These are phyloP conservation scores for Apogon hyalosoma DNA, from an alignment of 2,797 vertebrate species.

Conservation along the genomic window DNA sequence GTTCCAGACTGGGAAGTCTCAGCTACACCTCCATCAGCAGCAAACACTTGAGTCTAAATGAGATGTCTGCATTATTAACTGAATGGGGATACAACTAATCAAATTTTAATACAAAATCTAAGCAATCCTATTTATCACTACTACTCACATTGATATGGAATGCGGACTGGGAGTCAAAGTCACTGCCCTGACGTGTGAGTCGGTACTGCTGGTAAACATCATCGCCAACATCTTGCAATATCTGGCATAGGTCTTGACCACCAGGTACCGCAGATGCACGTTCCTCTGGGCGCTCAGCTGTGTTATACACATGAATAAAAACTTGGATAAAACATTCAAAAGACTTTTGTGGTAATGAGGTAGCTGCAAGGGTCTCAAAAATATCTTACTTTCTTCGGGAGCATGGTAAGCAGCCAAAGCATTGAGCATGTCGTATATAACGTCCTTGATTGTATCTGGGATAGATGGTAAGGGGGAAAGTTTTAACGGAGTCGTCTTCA, in stretches of 20 bases:
- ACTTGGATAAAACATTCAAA: constrained; percentile 11
- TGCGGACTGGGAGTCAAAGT: constrained; percentile 93
- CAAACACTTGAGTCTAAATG: constrained; percentile 91
- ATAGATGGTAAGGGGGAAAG: constrained; percentile 91
- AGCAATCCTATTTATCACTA: neutral
- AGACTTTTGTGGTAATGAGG: neutral
- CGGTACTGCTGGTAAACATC: constrained; percentile 95
- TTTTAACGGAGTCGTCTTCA: constrained; percentile 95
- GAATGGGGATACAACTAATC: constrained; percentile 12
- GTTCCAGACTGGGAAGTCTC: constrained; percentile 91
- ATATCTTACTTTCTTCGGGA: constrained; percentile 91
- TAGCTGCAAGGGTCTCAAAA: neutral
- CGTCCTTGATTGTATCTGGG: constrained; percentile 96
- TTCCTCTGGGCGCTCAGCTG: constrained; percentile 90
- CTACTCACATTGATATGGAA: constrained; percentile 93
- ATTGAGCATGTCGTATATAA: constrained; percentile 97
- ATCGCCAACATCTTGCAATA: constrained; percentile 93
- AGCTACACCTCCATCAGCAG: constrained; percentile 89
- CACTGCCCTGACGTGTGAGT: constrained; percentile 91
- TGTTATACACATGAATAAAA: constrained; percentile 11
- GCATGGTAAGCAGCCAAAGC: constrained; percentile 95
- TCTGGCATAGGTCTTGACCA: constrained; percentile 92
- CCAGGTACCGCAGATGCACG: constrained; percentile 80
- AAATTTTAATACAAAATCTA: neutral
- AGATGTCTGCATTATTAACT: constrained; percentile 22